Evolutionary conservation across 2,888 invertebrate genomes (phyloP).

Genomic region (Tricholauxania praeusta): DNA sequence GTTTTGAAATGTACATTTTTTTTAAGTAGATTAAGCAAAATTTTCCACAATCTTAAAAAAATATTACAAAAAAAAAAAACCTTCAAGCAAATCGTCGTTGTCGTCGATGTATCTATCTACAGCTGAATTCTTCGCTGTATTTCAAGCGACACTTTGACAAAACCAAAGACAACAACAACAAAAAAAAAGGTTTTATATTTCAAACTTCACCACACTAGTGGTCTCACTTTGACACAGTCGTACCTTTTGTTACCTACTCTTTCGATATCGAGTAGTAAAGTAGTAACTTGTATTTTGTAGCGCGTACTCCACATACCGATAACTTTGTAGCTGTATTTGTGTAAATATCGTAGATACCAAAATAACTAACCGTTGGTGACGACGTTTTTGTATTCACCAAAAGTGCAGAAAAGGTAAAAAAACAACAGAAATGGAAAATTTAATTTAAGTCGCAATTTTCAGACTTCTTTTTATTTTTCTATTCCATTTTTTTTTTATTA

Average conservation of each 20-base stretch:
- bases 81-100: background rate
- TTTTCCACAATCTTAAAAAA: slow-evolving; percentile 1
- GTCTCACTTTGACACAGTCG: background rate
- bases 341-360: too few relatives aligned
- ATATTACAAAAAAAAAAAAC: background rate
- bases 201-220: background rate
- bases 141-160: slow-evolving; percentile 14
- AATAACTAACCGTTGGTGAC: background rate
- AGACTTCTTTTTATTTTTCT: background rate
- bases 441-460: slow-evolving; percentile 30
- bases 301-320: slow-evolving; percentile 13
- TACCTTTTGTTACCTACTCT: too few relatives aligned
- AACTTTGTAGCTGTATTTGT: too few relatives aligned
- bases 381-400: background rate
- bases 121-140: background rate
- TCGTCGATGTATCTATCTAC: background rate
- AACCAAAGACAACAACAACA: slow-evolving; percentile 1
- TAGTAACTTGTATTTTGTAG: background rate
- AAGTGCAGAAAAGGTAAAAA: background rate
- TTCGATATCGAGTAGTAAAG: too few relatives aligned
- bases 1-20: background rate
- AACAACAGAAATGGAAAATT: slow-evolving; percentile 24
- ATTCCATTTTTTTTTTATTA: background rate
- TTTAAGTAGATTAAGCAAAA: background rate
- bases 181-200: slow-evolving; percentile 12